phyloP scores from a whole-genome alignment of 2,113 vertebrate genomes.

The Zeus faber region DNA sequence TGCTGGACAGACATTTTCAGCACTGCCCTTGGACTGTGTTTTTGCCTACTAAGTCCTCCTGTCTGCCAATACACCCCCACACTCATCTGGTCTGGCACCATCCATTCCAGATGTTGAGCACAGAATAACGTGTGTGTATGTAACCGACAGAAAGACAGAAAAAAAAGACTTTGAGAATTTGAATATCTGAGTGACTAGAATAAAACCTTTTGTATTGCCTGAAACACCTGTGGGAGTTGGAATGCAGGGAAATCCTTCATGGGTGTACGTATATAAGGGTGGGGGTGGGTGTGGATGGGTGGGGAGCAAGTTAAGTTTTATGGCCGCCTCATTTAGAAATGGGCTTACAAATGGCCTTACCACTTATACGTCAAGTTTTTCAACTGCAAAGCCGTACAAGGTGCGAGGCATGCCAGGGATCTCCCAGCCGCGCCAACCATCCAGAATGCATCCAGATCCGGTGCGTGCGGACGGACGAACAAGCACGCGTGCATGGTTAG shows the following conservation, averaged over 20 bases:
- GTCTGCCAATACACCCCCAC: conserved; percentile 54
- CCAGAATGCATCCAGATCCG: conserved; percentile 27
- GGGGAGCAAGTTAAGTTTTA: conserved; percentile 12
- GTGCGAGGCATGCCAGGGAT: conserved; percentile 56
- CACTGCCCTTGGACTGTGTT: conserved; percentile 16
- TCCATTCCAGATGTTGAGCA: conserved; percentile 52
- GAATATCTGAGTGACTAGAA: too few species aligned
- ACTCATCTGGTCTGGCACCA: conserved; percentile 42
- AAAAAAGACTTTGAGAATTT: conserved; percentile 12
- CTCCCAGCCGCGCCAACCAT: conserved; percentile 53
- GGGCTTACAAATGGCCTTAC: conserved; percentile 40
- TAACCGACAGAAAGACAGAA: not conserved
- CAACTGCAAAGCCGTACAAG: conserved; percentile 63
- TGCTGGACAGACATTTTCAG: not conserved
- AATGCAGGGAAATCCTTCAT: conserved; percentile 1
- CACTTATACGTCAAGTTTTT: conserved; percentile 55
- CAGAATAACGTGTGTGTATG: conserved; percentile 22
- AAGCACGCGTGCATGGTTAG: conserved; percentile 5
- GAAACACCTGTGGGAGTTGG: not conserved
- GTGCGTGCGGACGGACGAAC: conserved; percentile 31
- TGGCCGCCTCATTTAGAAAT: conserved; percentile 40
- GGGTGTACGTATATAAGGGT: conserved; percentile 26
- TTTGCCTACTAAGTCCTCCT: conserved; percentile 53
- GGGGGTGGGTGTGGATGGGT: conserved; percentile 12
- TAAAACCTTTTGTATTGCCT: too few species aligned